Conservation (phyloP, 2,797 vertebrate genomes). For the Chlorospingus flavigularis region DNA sequence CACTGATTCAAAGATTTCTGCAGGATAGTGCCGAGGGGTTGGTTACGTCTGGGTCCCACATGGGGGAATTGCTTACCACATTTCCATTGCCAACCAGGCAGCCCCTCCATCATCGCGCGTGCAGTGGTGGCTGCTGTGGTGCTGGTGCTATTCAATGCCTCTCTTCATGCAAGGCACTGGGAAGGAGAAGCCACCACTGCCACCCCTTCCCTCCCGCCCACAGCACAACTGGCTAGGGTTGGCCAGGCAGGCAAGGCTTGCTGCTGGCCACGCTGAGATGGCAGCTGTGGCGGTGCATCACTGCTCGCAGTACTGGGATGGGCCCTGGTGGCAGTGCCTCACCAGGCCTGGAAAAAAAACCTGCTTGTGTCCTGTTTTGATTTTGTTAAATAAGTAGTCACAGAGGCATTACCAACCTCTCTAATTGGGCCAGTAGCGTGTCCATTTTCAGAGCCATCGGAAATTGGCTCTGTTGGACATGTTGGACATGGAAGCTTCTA, state of each 20-base stretch:
- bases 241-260: neutral
- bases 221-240: too few relatives aligned
- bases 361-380: neutral
- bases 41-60: rapidly evolving
- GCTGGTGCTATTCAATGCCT: rapidly evolving
- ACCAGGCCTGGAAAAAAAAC: too few relatives aligned
- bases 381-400: too few relatives aligned
- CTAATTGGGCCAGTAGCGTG: neutral
- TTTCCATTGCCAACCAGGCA: rapidly evolving
- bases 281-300: rapidly evolving
- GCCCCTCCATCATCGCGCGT: rapidly evolving
- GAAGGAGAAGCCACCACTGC: neutral
- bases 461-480: neutral
- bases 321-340: rapidly evolving
- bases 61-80: rapidly evolving
- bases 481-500: too few relatives aligned
- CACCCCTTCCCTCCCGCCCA: neutral
- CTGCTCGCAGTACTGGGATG: neutral
- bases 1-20: neutral
- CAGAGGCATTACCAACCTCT: neutral
- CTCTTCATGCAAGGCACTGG: rapidly evolving
- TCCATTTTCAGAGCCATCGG: neutral
- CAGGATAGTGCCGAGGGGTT: too few relatives aligned
- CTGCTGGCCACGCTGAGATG: neutral
- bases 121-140: rapidly evolving